Conservation (phyloP, 2,888 invertebrate genomes). For the Barypeithes pellucidus region DNA sequence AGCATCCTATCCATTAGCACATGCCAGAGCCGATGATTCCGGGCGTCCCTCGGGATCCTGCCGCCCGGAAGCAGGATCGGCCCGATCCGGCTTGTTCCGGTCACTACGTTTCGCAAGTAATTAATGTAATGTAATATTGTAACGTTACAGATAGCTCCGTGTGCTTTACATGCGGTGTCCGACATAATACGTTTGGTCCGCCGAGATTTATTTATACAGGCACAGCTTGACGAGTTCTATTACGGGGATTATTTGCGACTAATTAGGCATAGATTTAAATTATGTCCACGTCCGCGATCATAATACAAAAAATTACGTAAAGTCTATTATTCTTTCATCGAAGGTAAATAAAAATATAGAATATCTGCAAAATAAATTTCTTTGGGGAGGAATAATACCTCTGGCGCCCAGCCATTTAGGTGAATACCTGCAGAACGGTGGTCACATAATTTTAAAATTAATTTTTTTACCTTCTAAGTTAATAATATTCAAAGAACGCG, state of each 20-base stretch:
- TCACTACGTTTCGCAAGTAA: slow-evolving; percentile 41
- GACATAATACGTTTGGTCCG: slow-evolving; percentile 26
- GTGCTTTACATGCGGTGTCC: slow-evolving; percentile 33
- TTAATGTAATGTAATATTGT: slow-evolving; percentile 45
- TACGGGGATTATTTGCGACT: not conserved
- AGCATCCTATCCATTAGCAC: slow-evolving; percentile 42
- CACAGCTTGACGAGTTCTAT: not conserved
- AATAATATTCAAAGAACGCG: too few species aligned
- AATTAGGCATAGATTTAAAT: not conserved
- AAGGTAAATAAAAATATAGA: too few species aligned
- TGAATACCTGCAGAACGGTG: too few species aligned
- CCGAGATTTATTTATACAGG: slow-evolving; percentile 15
- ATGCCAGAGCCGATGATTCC: slow-evolving; percentile 39
- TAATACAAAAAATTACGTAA: too few species aligned
- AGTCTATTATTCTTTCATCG: too few species aligned
- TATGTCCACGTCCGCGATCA: too few species aligned
- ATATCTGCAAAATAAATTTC: too few species aligned
- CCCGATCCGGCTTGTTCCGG: slow-evolving; percentile 42
- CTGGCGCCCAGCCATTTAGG: too few species aligned
- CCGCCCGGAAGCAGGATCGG: slow-evolving; percentile 36
- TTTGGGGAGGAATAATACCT: too few species aligned
- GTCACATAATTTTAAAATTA: too few species aligned
- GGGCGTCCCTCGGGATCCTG: slow-evolving; percentile 17
- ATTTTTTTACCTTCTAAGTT: too few species aligned
- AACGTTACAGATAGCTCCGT: slow-evolving; percentile 36